These are phyloP conservation scores for Psilopsiagon aymara DNA, from an alignment of 2,113 vertebrate genomes.

Conservation along the genomic window DNA sequence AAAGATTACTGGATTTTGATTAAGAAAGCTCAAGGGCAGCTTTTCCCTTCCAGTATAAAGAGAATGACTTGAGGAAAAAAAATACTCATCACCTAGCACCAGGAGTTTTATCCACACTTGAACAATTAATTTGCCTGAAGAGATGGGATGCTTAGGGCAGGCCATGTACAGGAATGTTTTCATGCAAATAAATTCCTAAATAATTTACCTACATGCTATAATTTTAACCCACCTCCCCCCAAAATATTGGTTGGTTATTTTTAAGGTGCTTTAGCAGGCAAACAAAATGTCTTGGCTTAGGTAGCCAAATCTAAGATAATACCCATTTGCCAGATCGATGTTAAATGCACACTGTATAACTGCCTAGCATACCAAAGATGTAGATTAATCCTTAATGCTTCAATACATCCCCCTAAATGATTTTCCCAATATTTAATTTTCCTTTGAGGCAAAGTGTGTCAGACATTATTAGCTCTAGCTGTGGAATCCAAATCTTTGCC, in stretches of 20 bases:
- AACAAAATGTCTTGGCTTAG: neutral
- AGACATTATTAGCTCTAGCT: slow-evolving; percentile 22
- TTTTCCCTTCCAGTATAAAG: neutral
- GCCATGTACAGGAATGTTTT: neutral
- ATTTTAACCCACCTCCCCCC: neutral
- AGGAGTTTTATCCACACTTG: neutral
- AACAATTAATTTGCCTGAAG: slow-evolving; percentile 20
- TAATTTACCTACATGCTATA: neutral
- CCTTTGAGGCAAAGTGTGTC: slow-evolving; percentile 24
- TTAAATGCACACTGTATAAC: slow-evolving; percentile 6
- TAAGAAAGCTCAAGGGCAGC: slow-evolving; percentile 37
- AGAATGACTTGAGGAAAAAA: neutral
- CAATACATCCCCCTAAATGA: slow-evolving; percentile 1
- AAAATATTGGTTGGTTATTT: accelerated
- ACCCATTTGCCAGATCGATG: neutral
- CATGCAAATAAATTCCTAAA: neutral
- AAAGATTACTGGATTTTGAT: slow-evolving; percentile 59
- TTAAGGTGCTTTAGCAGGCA: neutral
- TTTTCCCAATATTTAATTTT: slow-evolving; percentile 29
- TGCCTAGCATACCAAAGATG: neutral
- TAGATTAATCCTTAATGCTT: neutral
- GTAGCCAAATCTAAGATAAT: neutral
- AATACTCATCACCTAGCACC: neutral
- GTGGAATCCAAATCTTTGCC: neutral
- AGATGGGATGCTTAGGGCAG: neutral